Percentiles rank a stretch among this genome's conserved stretches.
phyloP scores from a whole-genome alignment of 2,888 invertebrate genomes.

The Argyresthia goedartella region DNA sequence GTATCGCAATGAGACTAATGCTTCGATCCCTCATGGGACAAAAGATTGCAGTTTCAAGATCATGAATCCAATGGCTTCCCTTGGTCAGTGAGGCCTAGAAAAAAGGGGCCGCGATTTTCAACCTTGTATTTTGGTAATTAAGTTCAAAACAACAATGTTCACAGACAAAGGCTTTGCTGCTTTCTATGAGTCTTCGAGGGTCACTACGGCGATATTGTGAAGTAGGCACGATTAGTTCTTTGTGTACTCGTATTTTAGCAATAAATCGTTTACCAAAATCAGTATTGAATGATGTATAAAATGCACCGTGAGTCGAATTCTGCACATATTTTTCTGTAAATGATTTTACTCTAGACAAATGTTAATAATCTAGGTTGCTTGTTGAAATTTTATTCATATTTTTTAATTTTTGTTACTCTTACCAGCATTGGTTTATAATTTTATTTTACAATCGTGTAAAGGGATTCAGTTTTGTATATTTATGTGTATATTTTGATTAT shows the following conservation, averaged over 20 bases:
- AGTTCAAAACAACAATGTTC: no score
- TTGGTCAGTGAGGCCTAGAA: no score
- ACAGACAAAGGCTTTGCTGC: no score
- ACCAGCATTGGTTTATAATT: conserved; percentile 41
- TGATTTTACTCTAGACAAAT: conserved; percentile 2
- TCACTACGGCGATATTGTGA: no score
- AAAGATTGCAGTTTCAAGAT: no score
- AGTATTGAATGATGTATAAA: conserved; percentile 36
- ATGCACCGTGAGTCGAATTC: conserved; percentile 18
- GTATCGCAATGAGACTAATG: no score
- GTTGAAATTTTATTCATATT: conserved; percentile 63
- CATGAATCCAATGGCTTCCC: no score
- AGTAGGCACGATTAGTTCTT: conserved; percentile 9
- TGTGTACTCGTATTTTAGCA: conserved; percentile 30
- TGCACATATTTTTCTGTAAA: conserved; percentile 19
- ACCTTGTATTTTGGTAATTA: no score
- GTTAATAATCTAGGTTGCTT: conserved; percentile 16
- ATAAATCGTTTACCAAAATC: conserved; percentile 41
- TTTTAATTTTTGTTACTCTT: conserved; percentile 56
- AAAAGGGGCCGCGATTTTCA: no score
- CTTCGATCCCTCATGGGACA: no score
- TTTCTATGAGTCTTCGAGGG: no score
- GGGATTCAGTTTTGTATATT: conserved; percentile 41
- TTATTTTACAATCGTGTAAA: conserved; percentile 38
- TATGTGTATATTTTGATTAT: conserved; percentile 15